Evolutionary conservation across 2,888 invertebrate species (phyloP), one percentile per base, ranked within the genome.

Genomic region (Cheilosia urbana): DNA sequence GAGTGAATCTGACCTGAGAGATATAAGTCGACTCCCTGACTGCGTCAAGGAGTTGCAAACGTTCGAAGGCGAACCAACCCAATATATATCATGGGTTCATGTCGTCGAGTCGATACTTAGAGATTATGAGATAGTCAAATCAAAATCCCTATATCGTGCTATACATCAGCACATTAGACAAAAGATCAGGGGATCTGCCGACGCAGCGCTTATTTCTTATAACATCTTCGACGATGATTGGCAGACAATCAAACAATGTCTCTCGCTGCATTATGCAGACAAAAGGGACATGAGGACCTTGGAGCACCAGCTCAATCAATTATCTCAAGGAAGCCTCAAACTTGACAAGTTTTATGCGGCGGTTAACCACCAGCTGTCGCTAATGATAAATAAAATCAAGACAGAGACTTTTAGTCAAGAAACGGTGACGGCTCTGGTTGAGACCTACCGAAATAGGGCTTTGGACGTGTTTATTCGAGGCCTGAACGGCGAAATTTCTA

Each of bases 331-430:
- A 40, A 13, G 40, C 11, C 27, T 27, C 40, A 40, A 40, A 45
- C n/a, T n/a, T 4, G 17, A 17, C 1, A 17, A 45, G 17, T 45
- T 17, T 21, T 21, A 21, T 21, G 21, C 21, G 21, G 21, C 21
- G 21, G 21, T 21, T 21, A 21, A 21, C 21, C 15, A 45, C 4
- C 45, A 45, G 45, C 45, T 45, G 30, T 55, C 30, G 11, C 83
- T 88, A 21, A 21, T 21, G 27, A 82, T 88, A 6, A 88, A 87
- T 45, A 88, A 88, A 53, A 37, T 88, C 6, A 87, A 88, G 65
- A 78, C 83, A 1, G 87, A 87, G 47, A 63, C 68, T 19, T 77
- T 87, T 63, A 81, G 87, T 2, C 34, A 47, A 3, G 87, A 87
- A 65, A 85, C 83, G 2, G 42, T 81, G 2, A 55, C 53, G 15